phyloP scores from a whole-genome alignment of 1,140 invertebrate species.

The Dryas iulia region DNA sequence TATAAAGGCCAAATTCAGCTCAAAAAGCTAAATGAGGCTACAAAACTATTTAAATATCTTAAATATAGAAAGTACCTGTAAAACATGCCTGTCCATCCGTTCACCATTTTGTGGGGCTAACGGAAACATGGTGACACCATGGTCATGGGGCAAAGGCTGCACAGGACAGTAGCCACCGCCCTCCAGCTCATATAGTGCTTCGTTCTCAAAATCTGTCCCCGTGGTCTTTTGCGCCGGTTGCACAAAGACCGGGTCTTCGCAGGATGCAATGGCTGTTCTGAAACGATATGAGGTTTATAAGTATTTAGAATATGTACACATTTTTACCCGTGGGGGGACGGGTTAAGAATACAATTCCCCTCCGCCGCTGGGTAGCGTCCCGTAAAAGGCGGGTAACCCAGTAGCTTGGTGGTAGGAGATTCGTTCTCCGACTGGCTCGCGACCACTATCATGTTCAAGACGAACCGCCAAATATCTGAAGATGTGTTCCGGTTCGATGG shows the following conservation, averaged over 20 bases:
- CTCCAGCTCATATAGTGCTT: constrained; percentile 84
- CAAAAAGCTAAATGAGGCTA: constrained; percentile 16
- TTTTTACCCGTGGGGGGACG: too few species aligned
- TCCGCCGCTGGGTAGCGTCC: too few species aligned
- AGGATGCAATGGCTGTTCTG: constrained; percentile 68
- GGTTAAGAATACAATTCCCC: too few species aligned
- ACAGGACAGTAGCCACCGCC: constrained; percentile 91
- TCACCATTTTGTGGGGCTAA: constrained; percentile 81
- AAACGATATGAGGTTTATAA: constrained; percentile 36
- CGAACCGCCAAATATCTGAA: too few species aligned
- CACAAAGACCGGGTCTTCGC: constrained; percentile 67
- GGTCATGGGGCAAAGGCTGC: constrained; percentile 90
- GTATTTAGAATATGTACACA: constrained; percentile 10
- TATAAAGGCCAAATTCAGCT: too few species aligned
- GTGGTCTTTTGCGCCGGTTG: constrained; percentile 49
- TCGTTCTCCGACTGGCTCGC: too few species aligned
- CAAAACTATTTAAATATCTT: too few species aligned
- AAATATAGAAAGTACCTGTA: too few species aligned
- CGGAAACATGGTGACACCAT: constrained; percentile 93
- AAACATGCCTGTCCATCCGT: constrained; percentile 88
- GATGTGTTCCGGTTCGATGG: too few species aligned
- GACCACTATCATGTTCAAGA: too few species aligned
- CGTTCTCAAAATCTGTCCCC: constrained; percentile 67
- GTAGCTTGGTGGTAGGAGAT: too few species aligned
- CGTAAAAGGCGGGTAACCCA: too few species aligned